A percentile compares a stretch with the other conserved stretches of the same genome.
Conservation (phyloP, 2,113 vertebrate genomes). For the Eira barbara region DNA sequence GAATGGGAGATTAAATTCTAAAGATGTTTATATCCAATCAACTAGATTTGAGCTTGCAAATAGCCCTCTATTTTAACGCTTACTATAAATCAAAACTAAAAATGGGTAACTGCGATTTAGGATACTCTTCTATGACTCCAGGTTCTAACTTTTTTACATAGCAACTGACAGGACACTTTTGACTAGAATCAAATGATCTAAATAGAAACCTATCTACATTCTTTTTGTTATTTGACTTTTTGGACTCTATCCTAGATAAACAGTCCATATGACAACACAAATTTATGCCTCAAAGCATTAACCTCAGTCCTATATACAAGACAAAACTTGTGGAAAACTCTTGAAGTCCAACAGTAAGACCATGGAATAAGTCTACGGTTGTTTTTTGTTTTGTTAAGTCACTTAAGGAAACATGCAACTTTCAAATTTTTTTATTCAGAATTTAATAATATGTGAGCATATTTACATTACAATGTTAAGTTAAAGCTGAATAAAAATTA, state of each 20-base stretch:
- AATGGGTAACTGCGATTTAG: neutral
- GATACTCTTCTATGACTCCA: neutral
- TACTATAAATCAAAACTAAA: constrained; percentile 17
- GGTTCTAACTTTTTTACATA: neutral
- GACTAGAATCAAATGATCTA: constrained; percentile 26
- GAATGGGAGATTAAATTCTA: neutral
- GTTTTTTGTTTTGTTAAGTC: too few relatives aligned
- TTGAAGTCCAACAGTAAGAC: neutral
- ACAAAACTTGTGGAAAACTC: neutral
- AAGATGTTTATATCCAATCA: neutral
- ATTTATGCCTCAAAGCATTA: neutral
- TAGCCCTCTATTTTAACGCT: neutral
- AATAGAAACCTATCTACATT: neutral
- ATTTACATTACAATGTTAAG: constrained; percentile 18
- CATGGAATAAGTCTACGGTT: too few relatives aligned
- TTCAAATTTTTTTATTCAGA: constrained; percentile 25
- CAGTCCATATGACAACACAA: constrained; percentile 17
- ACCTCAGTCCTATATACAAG: neutral
- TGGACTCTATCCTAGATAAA: neutral
- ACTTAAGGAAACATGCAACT: neutral
- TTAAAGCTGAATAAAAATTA: neutral
- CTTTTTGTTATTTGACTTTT: neutral
- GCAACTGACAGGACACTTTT: neutral
- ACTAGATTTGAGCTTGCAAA: constrained; percentile 24
- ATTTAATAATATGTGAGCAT: neutral